A percentile compares a stretch with the other conserved stretches of the same genome.
Conservation (phyloP, 2,113 vertebrate species). For the Cyprinodon tularosa region DNA sequence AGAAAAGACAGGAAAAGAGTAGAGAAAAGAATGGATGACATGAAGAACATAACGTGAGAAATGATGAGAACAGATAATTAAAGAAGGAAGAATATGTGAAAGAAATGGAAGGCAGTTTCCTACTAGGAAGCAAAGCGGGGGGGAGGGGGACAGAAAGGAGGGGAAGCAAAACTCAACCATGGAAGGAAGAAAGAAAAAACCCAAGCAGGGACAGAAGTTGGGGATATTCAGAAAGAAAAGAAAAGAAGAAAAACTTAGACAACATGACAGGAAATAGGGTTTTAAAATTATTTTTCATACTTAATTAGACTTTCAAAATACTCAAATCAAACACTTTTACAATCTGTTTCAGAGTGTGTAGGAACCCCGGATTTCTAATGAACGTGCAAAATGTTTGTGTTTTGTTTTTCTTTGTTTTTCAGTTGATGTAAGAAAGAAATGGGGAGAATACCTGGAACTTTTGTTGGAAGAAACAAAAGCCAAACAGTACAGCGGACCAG, state of each 20-base stretch:
- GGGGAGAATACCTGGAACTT: background rate
- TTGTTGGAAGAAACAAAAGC: slow-evolving; percentile 43
- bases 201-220: too few relatives aligned
- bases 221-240: background rate
- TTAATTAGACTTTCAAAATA: background rate
- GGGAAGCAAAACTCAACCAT: background rate
- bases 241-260: background rate
- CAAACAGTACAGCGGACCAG: slow-evolving; percentile 35
- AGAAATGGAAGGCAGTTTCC: background rate
- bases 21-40: too few relatives aligned
- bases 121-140: background rate
- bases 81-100: background rate
- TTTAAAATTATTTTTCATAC: background rate
- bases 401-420: background rate
- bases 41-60: too few relatives aligned
- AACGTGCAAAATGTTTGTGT: background rate
- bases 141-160: background rate
- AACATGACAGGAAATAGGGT: background rate
- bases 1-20: too few relatives aligned
- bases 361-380: background rate
- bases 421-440: background rate
- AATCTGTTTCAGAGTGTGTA: background rate
- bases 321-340: background rate
- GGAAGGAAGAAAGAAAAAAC: background rate
- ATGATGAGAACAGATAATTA: too few relatives aligned